Evolutionary conservation across 2,113 vertebrate genomes (phyloP).

Genomic region (Oreotragus oreotragus): DNA sequence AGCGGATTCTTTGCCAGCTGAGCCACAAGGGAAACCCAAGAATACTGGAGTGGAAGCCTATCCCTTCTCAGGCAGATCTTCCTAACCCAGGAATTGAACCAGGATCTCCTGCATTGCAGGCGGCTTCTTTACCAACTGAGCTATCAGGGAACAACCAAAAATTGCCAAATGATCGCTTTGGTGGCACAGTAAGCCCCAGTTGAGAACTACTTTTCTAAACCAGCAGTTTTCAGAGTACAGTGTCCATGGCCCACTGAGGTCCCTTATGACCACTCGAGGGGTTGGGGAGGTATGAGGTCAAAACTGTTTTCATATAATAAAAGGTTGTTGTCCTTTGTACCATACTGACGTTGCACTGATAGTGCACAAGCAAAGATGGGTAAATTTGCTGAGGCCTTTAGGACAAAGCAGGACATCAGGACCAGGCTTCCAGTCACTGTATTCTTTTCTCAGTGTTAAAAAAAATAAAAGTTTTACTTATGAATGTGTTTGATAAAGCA

Average conservation of each 20-base stretch:
- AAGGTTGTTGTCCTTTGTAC: neutral
- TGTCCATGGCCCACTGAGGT: neutral
- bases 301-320: neutral
- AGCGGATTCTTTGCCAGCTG: neutral
- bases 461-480: neutral
- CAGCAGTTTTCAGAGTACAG: neutral
- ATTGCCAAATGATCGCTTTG: neutral
- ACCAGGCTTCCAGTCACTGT: too few species aligned
- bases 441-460: neutral
- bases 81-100: neutral
- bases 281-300: neutral
- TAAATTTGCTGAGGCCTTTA: neutral
- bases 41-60: neutral
- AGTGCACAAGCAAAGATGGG: neutral
- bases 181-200: neutral
- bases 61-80: neutral
- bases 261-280: neutral
- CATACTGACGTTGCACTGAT: neutral
- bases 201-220: neutral
- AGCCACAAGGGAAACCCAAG: neutral
- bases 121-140: neutral
- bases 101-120: neutral
- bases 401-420: neutral
- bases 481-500: neutral
- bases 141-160: neutral